phyloP scores from a whole-genome alignment of 2,888 invertebrate genomes.

The Fragum whitleyi region DNA sequence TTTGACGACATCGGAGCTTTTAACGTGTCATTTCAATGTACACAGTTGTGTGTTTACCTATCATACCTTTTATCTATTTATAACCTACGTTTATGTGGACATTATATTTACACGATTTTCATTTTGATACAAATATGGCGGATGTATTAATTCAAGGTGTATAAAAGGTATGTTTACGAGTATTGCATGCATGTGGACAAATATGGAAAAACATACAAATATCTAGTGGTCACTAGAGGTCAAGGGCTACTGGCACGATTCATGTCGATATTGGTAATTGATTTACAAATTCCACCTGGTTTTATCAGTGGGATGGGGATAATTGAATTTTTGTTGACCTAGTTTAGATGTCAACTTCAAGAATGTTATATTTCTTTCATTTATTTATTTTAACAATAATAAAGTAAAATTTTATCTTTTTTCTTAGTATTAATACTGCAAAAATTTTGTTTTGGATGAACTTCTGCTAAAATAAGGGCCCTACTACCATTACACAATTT shows the following conservation, averaged over 20 bases:
- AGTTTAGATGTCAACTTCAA: not conserved
- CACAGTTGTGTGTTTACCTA: not conserved
- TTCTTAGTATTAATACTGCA: too few relatives aligned
- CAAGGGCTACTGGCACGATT: not conserved
- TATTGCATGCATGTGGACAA: slow-evolving; percentile 5
- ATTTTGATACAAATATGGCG: slow-evolving; percentile 26
- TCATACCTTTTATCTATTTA: slow-evolving; percentile 25
- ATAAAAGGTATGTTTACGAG: slow-evolving; percentile 9
- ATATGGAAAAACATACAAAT: not conserved
- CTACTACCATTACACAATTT: too few relatives aligned
- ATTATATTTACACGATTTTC: slow-evolving; percentile 10
- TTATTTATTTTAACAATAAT: too few relatives aligned
- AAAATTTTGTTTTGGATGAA: too few relatives aligned
- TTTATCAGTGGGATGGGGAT: slow-evolving; percentile 3
- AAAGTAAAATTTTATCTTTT: too few relatives aligned
- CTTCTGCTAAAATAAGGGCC: too few relatives aligned
- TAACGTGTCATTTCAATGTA: not conserved
- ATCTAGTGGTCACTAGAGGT: not conserved
- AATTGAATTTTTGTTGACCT: slow-evolving; percentile 8
- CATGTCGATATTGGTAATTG: not conserved
- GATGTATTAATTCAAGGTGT: slow-evolving; percentile 7
- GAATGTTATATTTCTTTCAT: too few relatives aligned
- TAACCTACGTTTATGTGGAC: slow-evolving; percentile 5
- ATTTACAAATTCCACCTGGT: not conserved
- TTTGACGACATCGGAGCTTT: not conserved